phyloP scores from a whole-genome alignment of 2,888 invertebrate species.

The Ophion slaviceki region DNA sequence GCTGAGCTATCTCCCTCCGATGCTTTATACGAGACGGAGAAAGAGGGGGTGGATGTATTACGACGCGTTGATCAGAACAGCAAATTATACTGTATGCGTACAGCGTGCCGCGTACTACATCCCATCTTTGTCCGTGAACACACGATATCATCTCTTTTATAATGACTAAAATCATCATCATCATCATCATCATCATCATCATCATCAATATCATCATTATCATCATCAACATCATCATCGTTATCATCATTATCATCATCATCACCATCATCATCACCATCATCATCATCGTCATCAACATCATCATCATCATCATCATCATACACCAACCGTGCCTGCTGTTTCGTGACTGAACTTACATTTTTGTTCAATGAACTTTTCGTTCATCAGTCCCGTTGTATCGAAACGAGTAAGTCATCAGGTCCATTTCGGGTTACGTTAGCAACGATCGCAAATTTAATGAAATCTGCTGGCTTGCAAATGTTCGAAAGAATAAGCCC shows the following conservation, averaged over 20 bases:
- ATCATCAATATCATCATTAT: too few species aligned
- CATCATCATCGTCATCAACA: too few species aligned
- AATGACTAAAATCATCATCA: not conserved
- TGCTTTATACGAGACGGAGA: conserved; percentile 14
- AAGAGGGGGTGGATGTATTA: conserved; percentile 12
- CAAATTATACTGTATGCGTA: not conserved
- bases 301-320: too few species aligned
- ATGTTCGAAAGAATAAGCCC: not conserved
- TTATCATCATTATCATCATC: too few species aligned
- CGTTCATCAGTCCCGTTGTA: not conserved
- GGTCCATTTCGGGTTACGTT: too few species aligned
- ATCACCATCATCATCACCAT: too few species aligned
- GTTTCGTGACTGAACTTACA: not conserved
- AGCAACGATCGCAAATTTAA: not conserved
- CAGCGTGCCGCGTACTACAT: not conserved
- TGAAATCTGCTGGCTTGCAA: not conserved
- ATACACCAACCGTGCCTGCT: not conserved
- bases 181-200: not conserved
- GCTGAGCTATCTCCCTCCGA: conserved; percentile 28
- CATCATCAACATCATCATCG: too few species aligned
- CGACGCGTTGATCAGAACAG: not conserved
- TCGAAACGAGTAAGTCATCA: not conserved
- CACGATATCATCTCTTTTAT: conserved; percentile 26
- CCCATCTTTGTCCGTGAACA: conserved; percentile 9
- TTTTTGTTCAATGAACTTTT: conserved; percentile 8